Evolutionary conservation across 1,140 invertebrate species (phyloP), one percentile per base, ranked within the genome.

Genomic region (Callitettix versicolor): DNA sequence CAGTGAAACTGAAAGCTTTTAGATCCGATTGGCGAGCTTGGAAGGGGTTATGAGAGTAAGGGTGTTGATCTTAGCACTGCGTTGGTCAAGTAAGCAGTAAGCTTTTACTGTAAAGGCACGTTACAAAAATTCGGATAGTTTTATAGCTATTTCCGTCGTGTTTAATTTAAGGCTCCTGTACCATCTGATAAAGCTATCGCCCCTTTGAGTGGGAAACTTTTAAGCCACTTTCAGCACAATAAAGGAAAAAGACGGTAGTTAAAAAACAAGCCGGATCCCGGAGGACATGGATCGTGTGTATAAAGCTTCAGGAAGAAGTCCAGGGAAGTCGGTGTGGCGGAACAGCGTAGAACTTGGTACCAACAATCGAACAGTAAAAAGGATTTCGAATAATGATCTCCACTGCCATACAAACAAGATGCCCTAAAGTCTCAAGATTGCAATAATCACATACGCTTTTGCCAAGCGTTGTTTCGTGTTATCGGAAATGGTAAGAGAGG

Each of bases 221-320:
- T 3, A 30, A 30, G 26, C 26, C 26, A 46, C 43, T 46, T 6
- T 18, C 20, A 46, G 43, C 43, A 46, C 43, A 20, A 46, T 18
- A 46, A 22, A 46, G 43, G 20, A 46, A 46, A 49, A 22, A 49
- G 47, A 22, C 6, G 47, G 47, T 30, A 49, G 21, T 33, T 6
- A 24, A 5, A 49, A 15, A 49, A 49, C 22, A 49, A 49, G 24
- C 22, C 21, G 47, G 47, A 49, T 22, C 21, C 21, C 47, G 9
- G 47, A 49, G 26, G n/a, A 49, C 24, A 49, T 49, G 24, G 26
- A 49, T 49, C 26, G 47, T 49, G 47, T 49, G 47, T 22, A 22
- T 15, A n/a, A 49, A 49, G 47, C 47, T 9, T 49, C 30, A 33
- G 47, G 26, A 49, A 2, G 26, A 49, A 49, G 47, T 33, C 47